Evolutionary conservation across 2,888 invertebrate genomes (phyloP), one percentile per base, ranked within the genome.

Genomic region (Sacculina carcini): DNA sequence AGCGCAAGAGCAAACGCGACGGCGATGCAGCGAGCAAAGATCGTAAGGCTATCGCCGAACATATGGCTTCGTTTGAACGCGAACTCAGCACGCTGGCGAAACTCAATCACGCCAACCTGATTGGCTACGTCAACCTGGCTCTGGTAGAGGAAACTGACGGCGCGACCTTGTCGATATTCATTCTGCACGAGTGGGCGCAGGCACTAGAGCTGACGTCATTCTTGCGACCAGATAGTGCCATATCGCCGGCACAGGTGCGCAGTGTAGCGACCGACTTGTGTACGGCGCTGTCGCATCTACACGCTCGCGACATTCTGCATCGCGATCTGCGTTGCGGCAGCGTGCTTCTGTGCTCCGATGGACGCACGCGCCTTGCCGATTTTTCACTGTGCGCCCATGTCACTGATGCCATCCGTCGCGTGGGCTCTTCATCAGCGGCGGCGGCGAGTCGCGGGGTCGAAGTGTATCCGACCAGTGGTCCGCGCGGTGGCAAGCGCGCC

Each of bases 281-380:
- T 4, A 72, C 74, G 50, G 84, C 79, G 14, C 65, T 89, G 31
- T 73, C 75, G 36, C 84, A 77, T 62, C 68, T 90, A 52, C 89
- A 90, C 62, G 72, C 76, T 58, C 79, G 78, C 55, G 79, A 80
- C 56, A 76, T 87, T 2, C 75, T 84, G 16, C 87, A 90, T 63
- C 77, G 78, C 60, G 78, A 83, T 64, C 66, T 90, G n/a, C 68
- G 78, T 54, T 76, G 76, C 21, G 56, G 59, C 3, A 59, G 58
- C 46, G 52, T 61, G 29, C 61, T 59, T 55, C 52, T 66, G 23
- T 65, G 66, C 51, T 57, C 56, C 48, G 55, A 51, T 52, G 62
- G 64, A 14, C 56, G 56, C 28, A 63, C 65, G 2, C 55, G 61
- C 51, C 53, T 67, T 4, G 60, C 63, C 10, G 67, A 66, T 55